These are phyloP conservation scores for Neodon shergylaensis DNA, from an alignment of 2,113 vertebrate species.

Conservation along the genomic window DNA sequence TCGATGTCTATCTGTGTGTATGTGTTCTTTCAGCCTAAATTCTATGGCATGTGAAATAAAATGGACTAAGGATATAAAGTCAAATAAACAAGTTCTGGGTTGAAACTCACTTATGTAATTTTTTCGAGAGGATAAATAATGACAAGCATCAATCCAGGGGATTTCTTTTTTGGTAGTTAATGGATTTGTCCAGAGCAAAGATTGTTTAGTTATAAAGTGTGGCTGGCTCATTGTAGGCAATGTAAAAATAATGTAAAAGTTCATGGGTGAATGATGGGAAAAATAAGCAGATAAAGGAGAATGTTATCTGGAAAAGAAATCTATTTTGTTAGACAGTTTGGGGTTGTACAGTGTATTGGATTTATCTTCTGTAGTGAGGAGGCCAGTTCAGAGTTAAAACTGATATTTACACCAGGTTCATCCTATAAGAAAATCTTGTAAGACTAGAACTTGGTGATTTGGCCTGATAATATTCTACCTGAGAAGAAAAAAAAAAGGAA, in stretches of 20 bases:
- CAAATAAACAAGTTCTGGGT: background rate
- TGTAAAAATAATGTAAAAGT: conserved; percentile 73
- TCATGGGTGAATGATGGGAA: conserved; percentile 43
- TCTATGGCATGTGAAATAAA: background rate
- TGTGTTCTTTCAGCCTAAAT: background rate
- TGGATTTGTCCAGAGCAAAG: conserved; percentile 76
- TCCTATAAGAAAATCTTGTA: conserved; percentile 25
- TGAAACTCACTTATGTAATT: conserved; percentile 61
- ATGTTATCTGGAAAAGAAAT: background rate
- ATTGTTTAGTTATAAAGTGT: conserved; percentile 74
- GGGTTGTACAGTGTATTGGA: conserved; percentile 32
- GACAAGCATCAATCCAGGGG: conserved; percentile 50
- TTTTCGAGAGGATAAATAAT: background rate
- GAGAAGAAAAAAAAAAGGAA: background rate
- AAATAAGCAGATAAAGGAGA: conserved; percentile 30
- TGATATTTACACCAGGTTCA: background rate
- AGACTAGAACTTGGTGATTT: background rate
- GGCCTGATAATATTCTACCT: background rate
- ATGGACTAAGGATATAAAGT: background rate
- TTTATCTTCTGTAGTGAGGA: conserved; percentile 13
- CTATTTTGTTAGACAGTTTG: background rate
- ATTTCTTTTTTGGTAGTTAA: conserved; percentile 62
- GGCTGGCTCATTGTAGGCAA: background rate
- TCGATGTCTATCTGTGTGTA: background rate
- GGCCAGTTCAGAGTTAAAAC: background rate